Percentiles rank a stretch among this genome's conserved stretches.
phyloP scores from a whole-genome alignment of 2,888 invertebrate genomes.

The Lasioglossum malachurum region DNA sequence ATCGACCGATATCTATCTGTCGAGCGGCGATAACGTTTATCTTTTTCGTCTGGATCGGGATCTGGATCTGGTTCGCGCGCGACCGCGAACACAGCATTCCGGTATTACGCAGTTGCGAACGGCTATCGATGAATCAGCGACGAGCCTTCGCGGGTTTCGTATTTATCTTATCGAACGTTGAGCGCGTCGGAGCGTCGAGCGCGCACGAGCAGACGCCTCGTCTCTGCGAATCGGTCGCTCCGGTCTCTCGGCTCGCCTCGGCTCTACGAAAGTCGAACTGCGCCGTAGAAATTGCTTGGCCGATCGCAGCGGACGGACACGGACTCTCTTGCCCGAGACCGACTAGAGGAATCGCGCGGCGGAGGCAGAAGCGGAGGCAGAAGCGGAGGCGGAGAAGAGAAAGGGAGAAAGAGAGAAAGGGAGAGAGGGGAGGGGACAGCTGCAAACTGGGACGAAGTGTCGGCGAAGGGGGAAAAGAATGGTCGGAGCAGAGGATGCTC shows the following conservation, averaged over 20 bases:
- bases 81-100: neutral
- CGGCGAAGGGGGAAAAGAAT: neutral
- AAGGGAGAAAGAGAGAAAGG: neutral
- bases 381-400: neutral
- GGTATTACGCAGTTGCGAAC: slow-evolving; percentile 45
- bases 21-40: slow-evolving; percentile 22
- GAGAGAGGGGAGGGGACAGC: neutral
- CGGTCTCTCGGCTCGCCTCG: neutral
- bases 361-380: neutral
- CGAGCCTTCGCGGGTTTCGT: slow-evolving; percentile 31
- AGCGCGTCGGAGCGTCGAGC: slow-evolving; percentile 32
- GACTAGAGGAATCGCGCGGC: neutral
- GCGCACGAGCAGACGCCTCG: slow-evolving; percentile 48
- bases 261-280: neutral
- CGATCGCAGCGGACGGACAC: neutral
- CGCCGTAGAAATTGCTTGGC: slow-evolving; percentile 17
- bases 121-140: slow-evolving; percentile 45
- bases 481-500: slow-evolving; percentile 27
- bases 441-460: slow-evolving; percentile 7
- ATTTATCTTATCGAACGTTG: slow-evolving; percentile 51
- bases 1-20: slow-evolving; percentile 29
- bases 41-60: slow-evolving; percentile 4
- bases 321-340: neutral
- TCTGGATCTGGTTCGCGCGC: slow-evolving; percentile 11
- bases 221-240: slow-evolving; percentile 22